A percentile compares a stretch with the other conserved stretches of the same genome.
phyloP scores from a whole-genome alignment of 2,888 invertebrate genomes.

The Heterodera filipjevi region DNA sequence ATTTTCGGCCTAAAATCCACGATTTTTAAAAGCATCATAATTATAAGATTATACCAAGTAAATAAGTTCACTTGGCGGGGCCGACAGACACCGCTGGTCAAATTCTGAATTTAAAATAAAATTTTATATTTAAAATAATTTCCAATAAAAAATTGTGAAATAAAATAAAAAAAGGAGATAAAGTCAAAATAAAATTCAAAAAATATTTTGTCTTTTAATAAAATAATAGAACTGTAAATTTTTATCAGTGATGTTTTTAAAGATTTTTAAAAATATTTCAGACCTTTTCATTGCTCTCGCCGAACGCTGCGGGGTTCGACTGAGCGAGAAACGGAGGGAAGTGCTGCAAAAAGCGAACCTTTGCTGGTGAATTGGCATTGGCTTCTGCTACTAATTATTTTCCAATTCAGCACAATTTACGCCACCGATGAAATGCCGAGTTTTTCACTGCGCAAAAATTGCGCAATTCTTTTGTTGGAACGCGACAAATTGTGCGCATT shows the following conservation, averaged over 20 bases:
- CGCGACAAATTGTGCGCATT: constrained; percentile 30
- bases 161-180: constrained; percentile 12
- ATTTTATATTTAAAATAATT: neutral
- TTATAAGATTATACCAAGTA: too few relatives aligned
- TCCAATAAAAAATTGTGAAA: neutral
- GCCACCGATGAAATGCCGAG: constrained; percentile 55
- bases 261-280: constrained; percentile 23
- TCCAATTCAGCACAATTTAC: constrained; percentile 51
- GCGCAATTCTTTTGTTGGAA: constrained; percentile 45
- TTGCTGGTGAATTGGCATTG: constrained; percentile 38
- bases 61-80: too few relatives aligned
- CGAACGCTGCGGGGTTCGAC: constrained; percentile 39
- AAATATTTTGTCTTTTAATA: too few relatives aligned
- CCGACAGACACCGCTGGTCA: too few relatives aligned
- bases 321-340: constrained; percentile 37
- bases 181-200: too few relatives aligned
- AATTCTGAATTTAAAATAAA: too few relatives aligned
- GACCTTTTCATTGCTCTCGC: constrained; percentile 47
- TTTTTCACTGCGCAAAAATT: constrained; percentile 52
- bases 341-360: constrained; percentile 48
- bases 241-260: constrained; percentile 12
- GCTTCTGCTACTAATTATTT: neutral
- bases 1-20: too few relatives aligned
- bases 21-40: too few relatives aligned
- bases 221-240: constrained; percentile 8